Evolutionary conservation across 2,113 vertebrate genomes (phyloP), one percentile per base, ranked within the genome.

Genomic region (Cololabis saira): DNA sequence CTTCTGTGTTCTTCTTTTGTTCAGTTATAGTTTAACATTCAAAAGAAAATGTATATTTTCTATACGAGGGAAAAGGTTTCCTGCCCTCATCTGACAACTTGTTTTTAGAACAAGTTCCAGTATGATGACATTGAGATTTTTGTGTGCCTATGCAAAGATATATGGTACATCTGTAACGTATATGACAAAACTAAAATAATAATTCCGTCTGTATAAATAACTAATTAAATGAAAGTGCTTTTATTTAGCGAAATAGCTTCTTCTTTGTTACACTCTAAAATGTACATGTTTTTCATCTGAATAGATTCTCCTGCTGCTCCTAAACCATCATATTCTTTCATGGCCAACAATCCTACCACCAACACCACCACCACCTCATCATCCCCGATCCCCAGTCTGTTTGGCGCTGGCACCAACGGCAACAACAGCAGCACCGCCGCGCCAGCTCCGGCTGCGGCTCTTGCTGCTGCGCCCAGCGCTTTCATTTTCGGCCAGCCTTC

Each of bases 401-500:
- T 98, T 63, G 94, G 95, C 22, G 53, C 41, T 64, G 69, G 89
- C 18, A 82, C 90, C 88, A 84, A 81, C 71, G 71, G 89, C 27
- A 85, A 88, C 18, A 82, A 90, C 88, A 84, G 80, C 71, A 72
- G 89, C 27, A 85, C 90, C 85, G 45, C 81, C 33, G 89, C 93
- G 74, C 66, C 78, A 15, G 71, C 81, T 14, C 74, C 82, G 4
- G 57, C 79, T 71, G 66, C 78, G 33, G 17, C 30, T 12, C 33
- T 27, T 6, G 57, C 82, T 30, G 65, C 81, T 1, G 70, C 87
- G 27, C 59, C 80, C 15, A 84, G 70, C 74, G 72, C 77, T 57
- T 98, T 97, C 19, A 71, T 98, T 52, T 99, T 98, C 49, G 95
- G 96, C 72, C 95, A 97, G 80, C 81, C 92, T 55, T 53, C 79